phyloP scores from a whole-genome alignment of 2,797 vertebrate species.

The Malacoraja senta region DNA sequence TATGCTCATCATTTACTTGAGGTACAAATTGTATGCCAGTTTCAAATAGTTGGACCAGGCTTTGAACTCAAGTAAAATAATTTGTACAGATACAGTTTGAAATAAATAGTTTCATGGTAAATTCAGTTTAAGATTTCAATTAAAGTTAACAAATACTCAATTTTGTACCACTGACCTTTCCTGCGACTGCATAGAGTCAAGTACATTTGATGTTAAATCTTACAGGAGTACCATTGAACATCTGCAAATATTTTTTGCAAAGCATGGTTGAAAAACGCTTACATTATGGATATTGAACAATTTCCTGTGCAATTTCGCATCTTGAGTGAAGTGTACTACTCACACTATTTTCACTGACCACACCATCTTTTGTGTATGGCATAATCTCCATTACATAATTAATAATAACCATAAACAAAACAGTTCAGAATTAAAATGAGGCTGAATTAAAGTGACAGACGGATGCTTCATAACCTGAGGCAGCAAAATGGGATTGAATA shows the following conservation, averaged over 20 bases:
- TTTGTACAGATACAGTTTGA: not conserved
- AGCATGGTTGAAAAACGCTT: not conserved
- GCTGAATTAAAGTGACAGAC: not conserved
- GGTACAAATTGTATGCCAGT: not conserved
- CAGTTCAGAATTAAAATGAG: not conserved
- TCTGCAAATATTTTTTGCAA: not conserved
- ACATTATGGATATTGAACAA: not conserved
- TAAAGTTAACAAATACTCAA: not conserved
- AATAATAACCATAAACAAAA: not conserved
- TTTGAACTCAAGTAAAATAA: not conserved
- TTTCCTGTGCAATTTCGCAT: not conserved
- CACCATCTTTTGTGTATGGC: not conserved
- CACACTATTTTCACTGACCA: not conserved
- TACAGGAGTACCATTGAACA: not conserved
- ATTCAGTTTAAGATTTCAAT: not conserved
- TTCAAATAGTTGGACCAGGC: not conserved
- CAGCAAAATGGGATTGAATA: not conserved
- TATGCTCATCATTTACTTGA: too few relatives aligned
- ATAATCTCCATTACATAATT: not conserved
- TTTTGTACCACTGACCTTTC: not conserved
- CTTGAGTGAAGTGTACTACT: not conserved
- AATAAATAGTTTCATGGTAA: not conserved
- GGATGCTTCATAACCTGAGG: not conserved
- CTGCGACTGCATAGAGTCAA: not conserved
- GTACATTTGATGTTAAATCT: not conserved